These are phyloP conservation scores for Drosophila dives DNA, from an alignment of 2,888 invertebrate species.

Conservation along the genomic window DNA sequence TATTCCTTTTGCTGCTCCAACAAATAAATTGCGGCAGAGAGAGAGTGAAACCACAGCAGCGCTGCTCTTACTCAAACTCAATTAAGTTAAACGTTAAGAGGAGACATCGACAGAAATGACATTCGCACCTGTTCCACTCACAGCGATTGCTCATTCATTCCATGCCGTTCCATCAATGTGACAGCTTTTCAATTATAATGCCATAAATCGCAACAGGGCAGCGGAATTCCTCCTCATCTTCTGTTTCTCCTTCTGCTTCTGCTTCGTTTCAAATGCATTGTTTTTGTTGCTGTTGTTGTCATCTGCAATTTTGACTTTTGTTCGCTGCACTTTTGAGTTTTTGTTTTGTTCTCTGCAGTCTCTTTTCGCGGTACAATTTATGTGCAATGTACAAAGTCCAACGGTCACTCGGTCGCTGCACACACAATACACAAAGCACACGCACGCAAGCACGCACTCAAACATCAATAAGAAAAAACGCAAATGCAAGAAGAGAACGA, in stretches of 20 bases:
- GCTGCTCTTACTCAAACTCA: constrained; percentile 60
- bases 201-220: constrained; percentile 39
- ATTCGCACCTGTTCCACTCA: constrained; percentile 42
- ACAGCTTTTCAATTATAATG: constrained; percentile 44
- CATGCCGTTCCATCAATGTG: constrained; percentile 49
- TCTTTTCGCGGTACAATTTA: constrained; percentile 70
- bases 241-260: background rate
- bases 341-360: constrained; percentile 30
- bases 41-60: constrained; percentile 39
- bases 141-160: constrained; percentile 9
- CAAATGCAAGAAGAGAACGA: constrained; percentile 51
- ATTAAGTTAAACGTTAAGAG: constrained; percentile 58
- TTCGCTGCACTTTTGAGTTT: constrained; percentile 3
- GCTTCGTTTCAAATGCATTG: constrained; percentile 2
- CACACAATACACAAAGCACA: constrained; percentile 25
- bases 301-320: constrained; percentile 9
- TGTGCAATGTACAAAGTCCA: constrained; percentile 78
- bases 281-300: constrained; percentile 29
- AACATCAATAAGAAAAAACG: constrained; percentile 28
- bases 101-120: constrained; percentile 43
- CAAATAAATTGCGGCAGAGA: constrained; percentile 34
- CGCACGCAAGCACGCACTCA: constrained; percentile 16
- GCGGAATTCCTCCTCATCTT: constrained; percentile 20
- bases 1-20: constrained; percentile 16
- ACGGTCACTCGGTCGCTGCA: constrained; percentile 71